Evolutionary conservation across 2,797 vertebrate species (phyloP).

Genomic region (Sardinella longiceps): DNA sequence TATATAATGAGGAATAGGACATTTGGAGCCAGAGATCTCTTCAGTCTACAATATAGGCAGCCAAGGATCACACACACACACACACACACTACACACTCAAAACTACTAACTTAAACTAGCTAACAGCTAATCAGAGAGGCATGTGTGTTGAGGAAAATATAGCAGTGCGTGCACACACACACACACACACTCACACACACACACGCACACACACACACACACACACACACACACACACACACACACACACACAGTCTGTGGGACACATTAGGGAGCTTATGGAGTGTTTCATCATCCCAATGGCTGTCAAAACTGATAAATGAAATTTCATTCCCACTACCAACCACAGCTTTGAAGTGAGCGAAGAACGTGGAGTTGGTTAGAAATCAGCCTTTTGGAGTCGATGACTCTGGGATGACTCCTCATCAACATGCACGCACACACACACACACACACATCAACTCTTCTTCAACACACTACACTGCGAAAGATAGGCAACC

Average conservation of each 20-base stretch:
- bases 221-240: no score
- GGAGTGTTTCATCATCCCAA: not conserved
- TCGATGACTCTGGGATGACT: not conserved
- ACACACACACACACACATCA: no score
- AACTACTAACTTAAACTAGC: not conserved
- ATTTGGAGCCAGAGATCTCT: not conserved
- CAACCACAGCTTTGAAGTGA: not conserved
- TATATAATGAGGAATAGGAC: not conserved
- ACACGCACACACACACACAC: no score
- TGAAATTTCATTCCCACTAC: not conserved
- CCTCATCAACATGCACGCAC: no score
- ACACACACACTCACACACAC: no score
- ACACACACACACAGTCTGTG: not conserved
- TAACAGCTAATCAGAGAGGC: not conserved
- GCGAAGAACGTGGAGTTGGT: not conserved
- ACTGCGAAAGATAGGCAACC: not conserved
- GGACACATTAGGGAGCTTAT: not conserved
- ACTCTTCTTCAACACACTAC: no score
- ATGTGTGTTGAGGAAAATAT: not conserved
- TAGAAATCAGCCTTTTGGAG: not conserved
- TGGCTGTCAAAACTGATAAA: conserved; percentile 1
- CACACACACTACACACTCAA: not conserved
- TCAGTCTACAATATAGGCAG: not conserved
- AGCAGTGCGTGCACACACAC: not conserved
- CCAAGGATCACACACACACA: not conserved